A percentile compares a stretch with the other conserved stretches of the same genome.
Conservation (phyloP, 2,113 vertebrate genomes). For the Pelobates fuscus region DNA sequence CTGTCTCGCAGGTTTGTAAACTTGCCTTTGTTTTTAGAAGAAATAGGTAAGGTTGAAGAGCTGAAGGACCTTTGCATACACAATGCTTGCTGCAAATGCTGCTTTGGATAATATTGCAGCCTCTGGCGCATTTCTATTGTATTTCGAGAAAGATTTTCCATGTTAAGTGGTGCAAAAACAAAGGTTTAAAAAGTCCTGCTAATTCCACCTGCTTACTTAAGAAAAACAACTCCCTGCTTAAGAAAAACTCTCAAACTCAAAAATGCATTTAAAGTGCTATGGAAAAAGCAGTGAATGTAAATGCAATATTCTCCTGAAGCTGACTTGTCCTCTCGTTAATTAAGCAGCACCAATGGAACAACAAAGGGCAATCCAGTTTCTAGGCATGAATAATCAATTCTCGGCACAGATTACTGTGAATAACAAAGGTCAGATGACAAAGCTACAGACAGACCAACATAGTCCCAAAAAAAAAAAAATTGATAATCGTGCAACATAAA, state of each 20-base stretch:
- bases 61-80: slow-evolving; percentile 50
- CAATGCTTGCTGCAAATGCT: slow-evolving; percentile 24
- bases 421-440: slow-evolving; percentile 54
- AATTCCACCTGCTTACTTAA: slow-evolving; percentile 30
- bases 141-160: slow-evolving; percentile 55
- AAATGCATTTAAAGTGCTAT: background rate
- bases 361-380: slow-evolving; percentile 70
- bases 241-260: no score
- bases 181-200: slow-evolving; percentile 49
- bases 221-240: slow-evolving; percentile 32
- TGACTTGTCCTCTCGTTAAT: slow-evolving; percentile 65
- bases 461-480: background rate
- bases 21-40: slow-evolving; percentile 70
- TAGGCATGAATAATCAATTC: slow-evolving; percentile 84
- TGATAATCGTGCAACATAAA: no score
- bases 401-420: slow-evolving; percentile 60
- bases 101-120: slow-evolving; percentile 54
- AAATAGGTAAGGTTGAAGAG: slow-evolving; percentile 63
- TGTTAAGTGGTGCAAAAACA: slow-evolving; percentile 38
- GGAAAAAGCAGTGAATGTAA: slow-evolving; percentile 26
- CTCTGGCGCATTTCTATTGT: slow-evolving; percentile 43
- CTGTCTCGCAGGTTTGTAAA: slow-evolving; percentile 83
- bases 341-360: slow-evolving; percentile 68
- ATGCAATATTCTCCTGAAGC: slow-evolving; percentile 52
- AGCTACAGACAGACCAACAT: background rate